Evolutionary conservation across 2,888 invertebrate genomes (phyloP).

Genomic region (Euplagia quadripunctaria): DNA sequence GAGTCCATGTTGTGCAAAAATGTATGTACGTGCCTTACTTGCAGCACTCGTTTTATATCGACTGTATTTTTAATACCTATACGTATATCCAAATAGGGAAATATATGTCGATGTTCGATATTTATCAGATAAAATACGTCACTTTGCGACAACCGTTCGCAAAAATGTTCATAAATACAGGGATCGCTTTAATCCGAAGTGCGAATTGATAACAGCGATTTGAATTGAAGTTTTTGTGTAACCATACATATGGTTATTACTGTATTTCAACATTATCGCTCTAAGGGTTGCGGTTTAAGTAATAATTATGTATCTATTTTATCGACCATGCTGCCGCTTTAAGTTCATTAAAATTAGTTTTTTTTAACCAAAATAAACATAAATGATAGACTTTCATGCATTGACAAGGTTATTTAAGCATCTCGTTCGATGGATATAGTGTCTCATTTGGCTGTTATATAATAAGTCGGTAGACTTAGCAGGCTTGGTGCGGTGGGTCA

Average conservation of each 20-base stretch:
- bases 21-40: constrained; percentile 22
- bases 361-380: too few relatives aligned
- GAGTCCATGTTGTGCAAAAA: constrained; percentile 43
- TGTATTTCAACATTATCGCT: not conserved
- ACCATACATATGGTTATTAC: not conserved
- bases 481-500: constrained; percentile 48
- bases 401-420: constrained; percentile 38
- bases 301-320: too few relatives aligned
- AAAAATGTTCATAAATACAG: constrained; percentile 40
- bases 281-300: too few relatives aligned
- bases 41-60: constrained; percentile 21
- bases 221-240: constrained; percentile 26
- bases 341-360: too few relatives aligned
- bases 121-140: constrained; percentile 36
- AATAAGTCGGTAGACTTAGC: constrained; percentile 51
- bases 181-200: constrained; percentile 60
- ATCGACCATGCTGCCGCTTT: constrained; percentile 46
- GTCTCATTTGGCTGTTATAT: constrained; percentile 31
- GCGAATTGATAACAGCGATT: constrained; percentile 75
- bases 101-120: constrained; percentile 23
- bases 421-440: constrained; percentile 17
- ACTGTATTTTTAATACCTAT: constrained; percentile 29
- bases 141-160: constrained; percentile 15
- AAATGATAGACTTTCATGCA: constrained; percentile 9
- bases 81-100: constrained; percentile 21